Evolutionary conservation across 2,113 vertebrate genomes (phyloP).

Genomic region (Solea senegalensis): DNA sequence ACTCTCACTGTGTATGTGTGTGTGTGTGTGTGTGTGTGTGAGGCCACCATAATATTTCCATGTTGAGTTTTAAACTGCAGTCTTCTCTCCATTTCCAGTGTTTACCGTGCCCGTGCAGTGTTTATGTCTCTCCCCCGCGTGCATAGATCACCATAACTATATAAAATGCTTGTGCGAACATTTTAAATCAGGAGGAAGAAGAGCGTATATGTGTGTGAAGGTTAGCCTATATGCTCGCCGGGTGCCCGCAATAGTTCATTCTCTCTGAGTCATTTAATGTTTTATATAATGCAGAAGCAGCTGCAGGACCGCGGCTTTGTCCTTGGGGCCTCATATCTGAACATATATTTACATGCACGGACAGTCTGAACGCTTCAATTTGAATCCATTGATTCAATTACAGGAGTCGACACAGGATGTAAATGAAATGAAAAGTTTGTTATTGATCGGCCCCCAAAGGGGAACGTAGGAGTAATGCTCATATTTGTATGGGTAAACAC

Average conservation of each 20-base stretch:
- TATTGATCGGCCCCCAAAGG: slow-evolving; percentile 40
- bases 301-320: slow-evolving; percentile 33
- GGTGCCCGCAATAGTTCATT: slow-evolving; percentile 21
- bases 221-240: slow-evolving; percentile 13
- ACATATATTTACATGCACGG: slow-evolving; percentile 50
- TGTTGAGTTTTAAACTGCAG: background rate
- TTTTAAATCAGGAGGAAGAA: slow-evolving; percentile 8
- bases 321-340: slow-evolving; percentile 54
- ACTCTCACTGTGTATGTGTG: background rate
- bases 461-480: slow-evolving; percentile 10
- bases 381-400: slow-evolving; percentile 61
- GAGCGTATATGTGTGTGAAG: slow-evolving; percentile 3
- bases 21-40: slow-evolving; percentile 15
- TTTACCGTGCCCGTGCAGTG: background rate
- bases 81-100: background rate
- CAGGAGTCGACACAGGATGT: slow-evolving; percentile 35
- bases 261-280: slow-evolving; percentile 40
- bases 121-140: background rate
- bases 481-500: slow-evolving; percentile 28
- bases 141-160: background rate
- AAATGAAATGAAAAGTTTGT: slow-evolving; percentile 67
- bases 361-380: slow-evolving; percentile 40
- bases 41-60: background rate
- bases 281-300: slow-evolving; percentile 43
- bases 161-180: background rate